Evolutionary conservation across 2,888 invertebrate genomes (phyloP), one percentile per base, ranked within the genome.

Genomic region (Hyles lineata): DNA sequence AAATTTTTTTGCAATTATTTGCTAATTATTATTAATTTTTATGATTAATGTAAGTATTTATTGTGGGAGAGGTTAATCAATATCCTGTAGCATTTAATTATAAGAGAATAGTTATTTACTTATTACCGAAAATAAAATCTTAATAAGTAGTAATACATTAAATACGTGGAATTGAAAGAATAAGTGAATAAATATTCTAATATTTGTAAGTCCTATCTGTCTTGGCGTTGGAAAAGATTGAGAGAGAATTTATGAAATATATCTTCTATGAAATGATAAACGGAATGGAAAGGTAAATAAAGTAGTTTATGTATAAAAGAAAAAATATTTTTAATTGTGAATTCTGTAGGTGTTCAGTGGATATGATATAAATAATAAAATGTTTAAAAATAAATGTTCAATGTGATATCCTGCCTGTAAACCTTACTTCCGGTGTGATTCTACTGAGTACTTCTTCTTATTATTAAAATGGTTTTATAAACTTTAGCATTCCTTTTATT

Each of bases 381-480:
- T 71, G 61, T 81, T 87, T 84, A 82, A 79, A 78, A 77, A 86
- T 92, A 86, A 92, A 92, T 94, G 93, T 93, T 94, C 83, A 90
- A 92, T 94, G 94, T 94, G 94, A 94, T 94, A 94, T 90, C 93
- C 94, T 93, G 92, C 93, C 93, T 93, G 87, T 90, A 89, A 55
- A 86, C 88, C 87, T 87, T 87, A 89, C 88, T 92, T 91, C 92
- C 90, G 86, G 89, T 92, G 92, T 92, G 89, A 90, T 89, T 89
- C 87, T 87, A 89, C 86, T 87, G 79, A 82, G 85, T 87, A 83
- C 80, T 89, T 90, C 89, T 88, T 89, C 88, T 88, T 85, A 90
- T 87, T 88, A 87, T 84, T 87, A 93, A 90, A 91, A 83, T 85
- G 84, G 87, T 91, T 93, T 93, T 91, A 82, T 89, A 90, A 87